Percentiles rank a stretch among this genome's conserved stretches.
phyloP scores from a whole-genome alignment of 1,140 invertebrate species.

The Meloidogyne floridensis region DNA sequence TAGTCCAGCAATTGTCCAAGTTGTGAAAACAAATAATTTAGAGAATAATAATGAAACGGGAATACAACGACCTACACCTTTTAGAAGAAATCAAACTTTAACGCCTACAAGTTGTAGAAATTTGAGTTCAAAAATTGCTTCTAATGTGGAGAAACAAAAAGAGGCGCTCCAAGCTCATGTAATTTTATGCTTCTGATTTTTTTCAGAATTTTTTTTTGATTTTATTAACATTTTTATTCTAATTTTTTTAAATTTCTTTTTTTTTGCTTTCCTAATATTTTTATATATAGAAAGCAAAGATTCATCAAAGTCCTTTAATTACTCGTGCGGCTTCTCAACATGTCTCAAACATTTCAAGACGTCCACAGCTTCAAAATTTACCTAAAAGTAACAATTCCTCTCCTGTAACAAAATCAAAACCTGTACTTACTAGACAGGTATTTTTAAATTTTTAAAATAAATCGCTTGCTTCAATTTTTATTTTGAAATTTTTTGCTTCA shows the following conservation, averaged over 20 bases:
- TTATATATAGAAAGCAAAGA: neutral
- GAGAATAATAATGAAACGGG: neutral
- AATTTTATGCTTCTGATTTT: neutral
- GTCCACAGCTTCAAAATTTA: neutral
- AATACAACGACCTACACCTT: neutral
- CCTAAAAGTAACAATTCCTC: neutral
- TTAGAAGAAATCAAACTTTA: constrained; percentile 2
- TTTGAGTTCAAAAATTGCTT: neutral
- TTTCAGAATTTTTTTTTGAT: neutral
- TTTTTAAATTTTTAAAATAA: neutral
- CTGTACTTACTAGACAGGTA: constrained; percentile 4
- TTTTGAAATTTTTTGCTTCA: neutral
- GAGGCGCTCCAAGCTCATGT: neutral
- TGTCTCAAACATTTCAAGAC: neutral
- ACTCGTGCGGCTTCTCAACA: neutral
- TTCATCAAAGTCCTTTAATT: neutral
- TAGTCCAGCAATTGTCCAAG: neutral
- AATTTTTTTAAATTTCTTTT: neutral
- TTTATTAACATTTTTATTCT: neutral
- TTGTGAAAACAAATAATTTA: neutral
- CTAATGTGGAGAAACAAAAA: neutral
- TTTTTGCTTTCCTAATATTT: neutral
- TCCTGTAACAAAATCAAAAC: neutral
- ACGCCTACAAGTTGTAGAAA: neutral
- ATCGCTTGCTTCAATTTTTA: neutral